These are phyloP conservation scores for Nymphalis polychloros DNA, from an alignment of 2,888 invertebrate genomes.

Conservation along the genomic window DNA sequence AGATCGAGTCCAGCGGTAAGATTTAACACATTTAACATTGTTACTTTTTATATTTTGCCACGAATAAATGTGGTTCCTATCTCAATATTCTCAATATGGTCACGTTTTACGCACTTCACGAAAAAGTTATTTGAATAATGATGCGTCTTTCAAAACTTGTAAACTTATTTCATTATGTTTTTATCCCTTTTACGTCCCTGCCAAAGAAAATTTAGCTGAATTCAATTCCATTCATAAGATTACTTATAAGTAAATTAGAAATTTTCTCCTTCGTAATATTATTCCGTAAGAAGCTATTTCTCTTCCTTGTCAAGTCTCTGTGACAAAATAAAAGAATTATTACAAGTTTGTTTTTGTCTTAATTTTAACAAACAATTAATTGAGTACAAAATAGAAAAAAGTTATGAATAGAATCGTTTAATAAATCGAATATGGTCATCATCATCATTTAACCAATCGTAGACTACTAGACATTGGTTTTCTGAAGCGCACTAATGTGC, in stretches of 20 bases:
- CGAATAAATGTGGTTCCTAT: conserved; percentile 5
- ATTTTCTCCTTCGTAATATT: not conserved
- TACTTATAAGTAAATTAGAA: not conserved
- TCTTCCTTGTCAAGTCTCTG: not conserved
- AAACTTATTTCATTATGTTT: conserved; percentile 33
- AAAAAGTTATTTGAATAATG: conserved; percentile 41
- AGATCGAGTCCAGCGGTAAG: no score
- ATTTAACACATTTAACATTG: no score
- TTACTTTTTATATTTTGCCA: no score
- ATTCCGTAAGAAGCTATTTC: not conserved
- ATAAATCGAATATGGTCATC: no score
- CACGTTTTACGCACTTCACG: conserved; percentile 37
- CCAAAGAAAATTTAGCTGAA: conserved; percentile 14
- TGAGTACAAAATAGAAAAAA: no score
- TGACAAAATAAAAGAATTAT: no score
- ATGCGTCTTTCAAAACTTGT: conserved; percentile 36
- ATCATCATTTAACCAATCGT: no score
- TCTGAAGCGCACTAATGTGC: no score
- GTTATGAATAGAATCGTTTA: no score
- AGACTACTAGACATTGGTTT: no score
- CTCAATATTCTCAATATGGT: conserved; percentile 24
- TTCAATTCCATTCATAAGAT: not conserved
- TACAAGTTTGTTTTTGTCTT: no score
- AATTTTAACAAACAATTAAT: no score
- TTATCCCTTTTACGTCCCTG: conserved; percentile 12